Base-by-base conservation (phyloP, 1,140 invertebrate genomes). In the Drosophila sechellia region DNA sequence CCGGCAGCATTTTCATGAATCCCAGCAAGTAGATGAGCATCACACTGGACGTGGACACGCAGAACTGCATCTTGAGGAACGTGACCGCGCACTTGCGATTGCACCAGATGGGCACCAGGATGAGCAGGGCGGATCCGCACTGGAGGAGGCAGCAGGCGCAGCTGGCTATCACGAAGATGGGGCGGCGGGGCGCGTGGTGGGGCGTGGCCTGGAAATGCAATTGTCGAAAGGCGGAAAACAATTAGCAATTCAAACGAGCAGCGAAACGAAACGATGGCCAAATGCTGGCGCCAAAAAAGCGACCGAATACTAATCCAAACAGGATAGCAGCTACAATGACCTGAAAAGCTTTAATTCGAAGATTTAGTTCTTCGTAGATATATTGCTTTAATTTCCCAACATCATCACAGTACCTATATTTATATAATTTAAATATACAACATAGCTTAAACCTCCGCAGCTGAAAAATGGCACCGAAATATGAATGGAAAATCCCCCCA, bases 61-160 rank as follows among this genome's bases (percentile, higher is more conserved):
- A 95, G 77, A 94, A 95, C 74, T 95, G 95, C 63, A 95, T 93
- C 92, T 95, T 95, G 42, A 95, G 92, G 92, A 95, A 95, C 73
- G 95, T 94, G 25, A 95, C 86, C 86, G 94, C 95, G 57, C 93
- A 95, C 53, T 93, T 93, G 60, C 94, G 93, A 63, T 93, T 94
- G 83, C 93, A 94, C 94, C 95, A 95, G 76, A 94, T 94, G 17
- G 93, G 92, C 22, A 94, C 81, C 13, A 95, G 91, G 49, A 95
- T 93, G 39, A 94, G 81, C 5, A 93, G 93, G 3, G 94, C 93
- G 5, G 95, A 70, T 6, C 94, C 86, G 58, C 94, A 94, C 55
- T 95, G 94, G 13, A 94, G 81, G 12, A 95, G 91, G 75, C 95
- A 94, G 78, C 94, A 93, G 52, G 92, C 93, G 61, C 94, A 95